A percentile compares a stretch with the other conserved stretches of the same genome.
These are phyloP conservation scores for Arbacia lixula DNA, from an alignment of 53 echinoderm and acorn worm genomes.

Conservation along the genomic window DNA sequence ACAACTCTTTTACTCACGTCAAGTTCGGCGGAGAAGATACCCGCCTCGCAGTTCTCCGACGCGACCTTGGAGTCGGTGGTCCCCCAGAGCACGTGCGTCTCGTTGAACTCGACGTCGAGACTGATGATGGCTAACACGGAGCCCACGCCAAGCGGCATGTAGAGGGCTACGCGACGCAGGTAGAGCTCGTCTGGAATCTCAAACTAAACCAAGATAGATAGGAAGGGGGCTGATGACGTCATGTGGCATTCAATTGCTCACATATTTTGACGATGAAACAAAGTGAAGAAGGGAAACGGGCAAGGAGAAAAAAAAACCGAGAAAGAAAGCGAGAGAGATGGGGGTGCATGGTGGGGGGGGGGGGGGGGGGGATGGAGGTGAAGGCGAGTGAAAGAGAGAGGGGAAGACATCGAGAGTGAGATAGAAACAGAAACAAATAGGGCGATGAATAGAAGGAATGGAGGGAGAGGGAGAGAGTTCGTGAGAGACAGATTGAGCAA, in stretches of 20 bases:
- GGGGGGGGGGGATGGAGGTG: neutral
- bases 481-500: too few species aligned
- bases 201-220: slow-evolving; percentile 16
- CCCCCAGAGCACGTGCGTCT: neutral
- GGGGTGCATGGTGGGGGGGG: neutral
- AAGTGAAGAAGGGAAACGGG: neutral
- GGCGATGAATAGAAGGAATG: neutral
- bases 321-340: neutral
- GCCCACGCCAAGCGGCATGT: slow-evolving; percentile 13
- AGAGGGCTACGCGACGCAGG: slow-evolving; percentile 6
- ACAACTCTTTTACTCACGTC: slow-evolving; percentile 9
- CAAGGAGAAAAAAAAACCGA: neutral
- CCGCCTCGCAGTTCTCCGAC: neutral
- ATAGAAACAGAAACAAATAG: neutral
- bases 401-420: neutral
- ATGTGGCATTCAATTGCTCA: too few species aligned
- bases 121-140: neutral
- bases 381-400: neutral
- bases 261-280: too few species aligned
- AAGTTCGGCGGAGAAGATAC: slow-evolving; percentile 26
- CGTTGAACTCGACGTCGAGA: neutral
- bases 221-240: too few species aligned
- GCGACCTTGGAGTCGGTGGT: neutral
- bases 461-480: neutral
- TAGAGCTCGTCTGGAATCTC: neutral